Percentiles rank a stretch among this genome's conserved stretches.
These are phyloP conservation scores for Hypocryptadius cinnamomeus DNA, from an alignment of 2,113 vertebrate species.

Conservation along the genomic window DNA sequence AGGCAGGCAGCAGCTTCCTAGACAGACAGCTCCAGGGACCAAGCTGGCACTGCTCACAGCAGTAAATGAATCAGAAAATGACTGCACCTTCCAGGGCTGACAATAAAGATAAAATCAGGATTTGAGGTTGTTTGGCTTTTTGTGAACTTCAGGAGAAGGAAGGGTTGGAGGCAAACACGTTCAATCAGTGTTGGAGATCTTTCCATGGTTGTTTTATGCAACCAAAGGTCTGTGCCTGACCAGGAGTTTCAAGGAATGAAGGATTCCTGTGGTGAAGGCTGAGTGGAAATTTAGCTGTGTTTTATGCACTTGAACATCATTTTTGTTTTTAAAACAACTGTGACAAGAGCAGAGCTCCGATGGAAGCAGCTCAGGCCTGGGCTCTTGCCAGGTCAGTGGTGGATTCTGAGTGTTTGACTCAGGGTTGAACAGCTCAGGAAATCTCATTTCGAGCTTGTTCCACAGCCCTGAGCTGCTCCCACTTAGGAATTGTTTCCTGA, in stretches of 20 bases:
- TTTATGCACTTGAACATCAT: background rate
- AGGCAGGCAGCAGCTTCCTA: background rate
- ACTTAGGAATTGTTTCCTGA: slow-evolving; percentile 31
- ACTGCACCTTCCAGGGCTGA: background rate
- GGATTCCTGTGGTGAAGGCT: background rate
- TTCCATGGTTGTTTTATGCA: background rate
- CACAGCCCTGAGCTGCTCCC: background rate
- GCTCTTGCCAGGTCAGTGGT: background rate
- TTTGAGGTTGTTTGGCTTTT: background rate
- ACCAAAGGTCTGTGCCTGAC: background rate
- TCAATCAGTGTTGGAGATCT: background rate
- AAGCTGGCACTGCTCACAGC: background rate
- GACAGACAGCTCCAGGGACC: background rate
- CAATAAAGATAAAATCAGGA: background rate
- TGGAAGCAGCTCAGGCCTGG: background rate
- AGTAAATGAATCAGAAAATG: background rate
- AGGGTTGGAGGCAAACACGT: background rate
- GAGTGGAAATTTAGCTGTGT: background rate
- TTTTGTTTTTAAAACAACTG: background rate
- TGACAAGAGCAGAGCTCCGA: background rate
- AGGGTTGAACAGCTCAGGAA: background rate
- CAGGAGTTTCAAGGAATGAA: background rate
- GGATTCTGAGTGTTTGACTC: background rate
- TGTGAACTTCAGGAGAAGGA: background rate
- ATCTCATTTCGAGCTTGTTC: background rate